Evolutionary conservation across 2,888 invertebrate genomes (phyloP).

Genomic region (Agriopis aurantiaria): DNA sequence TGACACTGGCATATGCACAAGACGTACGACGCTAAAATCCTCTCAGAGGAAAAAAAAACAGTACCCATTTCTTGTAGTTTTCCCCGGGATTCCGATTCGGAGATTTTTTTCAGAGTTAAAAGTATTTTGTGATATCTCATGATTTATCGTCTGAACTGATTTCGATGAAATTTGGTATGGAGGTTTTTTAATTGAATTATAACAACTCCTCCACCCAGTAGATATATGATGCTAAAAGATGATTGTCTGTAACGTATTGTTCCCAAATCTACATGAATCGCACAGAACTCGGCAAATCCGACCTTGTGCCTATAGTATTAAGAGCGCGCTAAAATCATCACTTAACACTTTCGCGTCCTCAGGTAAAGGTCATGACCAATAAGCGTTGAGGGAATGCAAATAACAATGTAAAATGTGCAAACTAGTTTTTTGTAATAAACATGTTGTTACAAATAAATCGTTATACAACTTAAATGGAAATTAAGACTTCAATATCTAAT

Average conservation of each 20-base stretch:
- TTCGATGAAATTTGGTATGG: no score
- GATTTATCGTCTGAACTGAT: no score
- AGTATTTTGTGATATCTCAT: no score
- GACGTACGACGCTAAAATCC: no score
- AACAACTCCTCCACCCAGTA: background rate
- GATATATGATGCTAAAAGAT: conserved; percentile 3
- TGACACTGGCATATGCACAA: no score
- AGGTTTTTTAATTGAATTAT: background rate
- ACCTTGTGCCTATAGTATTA: conserved; percentile 40
- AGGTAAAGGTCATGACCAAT: conserved; percentile 47
- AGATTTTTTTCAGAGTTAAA: no score
- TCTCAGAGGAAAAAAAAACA: no score
- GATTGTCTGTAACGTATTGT: conserved; percentile 7
- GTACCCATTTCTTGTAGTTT: no score
- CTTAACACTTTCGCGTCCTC: conserved; percentile 47
- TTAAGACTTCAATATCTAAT: no score
- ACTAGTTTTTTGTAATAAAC: conserved; percentile 5
- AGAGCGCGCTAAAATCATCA: conserved; percentile 42
- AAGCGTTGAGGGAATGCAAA: conserved; percentile 35
- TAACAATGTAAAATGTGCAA: conserved; percentile 10
- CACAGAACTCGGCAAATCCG: conserved; percentile 30
- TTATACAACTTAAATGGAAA: background rate
- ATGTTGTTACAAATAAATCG: background rate
- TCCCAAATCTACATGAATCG: conserved; percentile 8
- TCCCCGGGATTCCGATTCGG: no score